Evolutionary conservation across 1,140 invertebrate species (phyloP), one percentile per base, ranked within the genome.

Genomic region (Acyrthosiphon pisum): DNA sequence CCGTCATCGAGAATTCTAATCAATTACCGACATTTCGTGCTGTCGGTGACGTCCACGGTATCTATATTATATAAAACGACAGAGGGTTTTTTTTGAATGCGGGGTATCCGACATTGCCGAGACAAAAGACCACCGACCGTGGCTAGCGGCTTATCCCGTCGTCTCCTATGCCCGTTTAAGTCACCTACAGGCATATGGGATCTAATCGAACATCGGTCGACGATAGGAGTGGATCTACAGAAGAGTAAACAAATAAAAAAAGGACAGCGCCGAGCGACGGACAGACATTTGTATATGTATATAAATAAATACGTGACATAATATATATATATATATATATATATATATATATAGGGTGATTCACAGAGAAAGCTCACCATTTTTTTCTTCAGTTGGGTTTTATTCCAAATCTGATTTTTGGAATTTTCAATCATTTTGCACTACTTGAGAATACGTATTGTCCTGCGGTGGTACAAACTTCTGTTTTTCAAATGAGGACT

Each of bases 151-250:
- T 37, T 89, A 53, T 89, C 87, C 20, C 22, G 48, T 88, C 48
- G 86, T n/a, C 48, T 89, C n/a, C 8, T 89, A 23, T 89, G 22
- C 48, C 9, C 87, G 87, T 89, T 89, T 37, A 53, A 89, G 87
- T 53, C 87, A 89, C 87, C 48, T 89, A 37, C 87, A 89, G 87
- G 20, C 48, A 41, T 41, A 89, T 22, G 2, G 8, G 0, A n/a
- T 89, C 18, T 89, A 89, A 89, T 89, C 87, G 48, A 89, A 89
- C 22, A 50, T 46, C n/a, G 23, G 46, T 48, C 20, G 2, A 18
- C 8, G n/a, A 23, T 37, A 23, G 48, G n/a, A 22, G 9, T 9
- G 44, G n/a, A 35, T 50, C 14, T 7, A 22, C 18, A 7, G 20
- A 35, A 22, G 48, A 23, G 46, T 22, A 30, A 48, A 87, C 44